phyloP scores from a whole-genome alignment of 2,113 vertebrate genomes.

The Ellobius talpinus region DNA sequence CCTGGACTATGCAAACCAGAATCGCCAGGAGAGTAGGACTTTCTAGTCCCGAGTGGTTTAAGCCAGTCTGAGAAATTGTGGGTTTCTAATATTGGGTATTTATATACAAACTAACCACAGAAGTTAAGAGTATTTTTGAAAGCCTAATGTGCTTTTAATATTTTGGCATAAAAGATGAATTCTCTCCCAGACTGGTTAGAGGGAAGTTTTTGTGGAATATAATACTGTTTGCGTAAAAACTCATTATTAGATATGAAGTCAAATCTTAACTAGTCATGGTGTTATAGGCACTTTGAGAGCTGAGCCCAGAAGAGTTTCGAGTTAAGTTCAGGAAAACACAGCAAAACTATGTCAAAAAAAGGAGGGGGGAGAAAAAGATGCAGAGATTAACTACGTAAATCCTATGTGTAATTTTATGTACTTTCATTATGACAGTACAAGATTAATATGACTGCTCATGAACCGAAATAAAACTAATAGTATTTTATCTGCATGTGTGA shows the following conservation, averaged over 20 bases:
- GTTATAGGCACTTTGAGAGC: not conserved
- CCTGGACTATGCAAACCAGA: not conserved
- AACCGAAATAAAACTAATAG: not conserved
- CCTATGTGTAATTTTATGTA: not conserved
- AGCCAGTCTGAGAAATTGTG: not conserved
- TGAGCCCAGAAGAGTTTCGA: too few species aligned
- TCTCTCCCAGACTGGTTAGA: not conserved
- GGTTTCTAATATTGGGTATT: not conserved
- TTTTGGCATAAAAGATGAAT: not conserved
- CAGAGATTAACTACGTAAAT: not conserved
- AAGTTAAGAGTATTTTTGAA: not conserved
- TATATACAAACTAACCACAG: not conserved
- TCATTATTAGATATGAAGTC: not conserved
- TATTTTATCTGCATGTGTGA: not conserved
- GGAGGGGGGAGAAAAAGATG: not conserved
- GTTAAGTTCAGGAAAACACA: not conserved
- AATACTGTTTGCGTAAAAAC: not conserved
- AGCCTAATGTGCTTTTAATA: not conserved
- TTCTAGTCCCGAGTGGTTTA: not conserved
- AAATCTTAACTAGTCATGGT: not conserved
- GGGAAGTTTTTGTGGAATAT: not conserved
- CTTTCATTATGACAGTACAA: conserved; percentile 1
- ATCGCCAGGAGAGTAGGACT: fast-evolving
- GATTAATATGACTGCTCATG: not conserved
- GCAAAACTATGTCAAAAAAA: too few species aligned